These are phyloP conservation scores for Halocynthia roretzi DNA, from an alignment of 23 tunicate genomes.

Conservation along the genomic window DNA sequence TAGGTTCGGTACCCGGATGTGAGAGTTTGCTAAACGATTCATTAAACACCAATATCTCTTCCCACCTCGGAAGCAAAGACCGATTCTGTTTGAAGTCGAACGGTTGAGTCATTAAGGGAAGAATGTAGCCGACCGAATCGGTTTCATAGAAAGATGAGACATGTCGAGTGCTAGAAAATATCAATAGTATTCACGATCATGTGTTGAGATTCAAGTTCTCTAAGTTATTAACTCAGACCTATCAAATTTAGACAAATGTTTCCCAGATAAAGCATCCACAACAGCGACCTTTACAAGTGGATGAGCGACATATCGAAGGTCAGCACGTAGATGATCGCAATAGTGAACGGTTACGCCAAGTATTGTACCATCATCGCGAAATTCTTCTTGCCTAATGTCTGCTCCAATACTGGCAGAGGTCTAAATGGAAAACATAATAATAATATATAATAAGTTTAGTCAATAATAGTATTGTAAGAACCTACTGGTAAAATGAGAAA, in stretches of 20 bases:
- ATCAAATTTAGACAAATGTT: conserved; percentile 38
- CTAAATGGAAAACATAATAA: no score
- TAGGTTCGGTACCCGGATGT: not conserved
- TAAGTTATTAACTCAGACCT: conserved; percentile 31
- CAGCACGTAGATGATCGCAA: conserved; percentile 73
- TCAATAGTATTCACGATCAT: not conserved
- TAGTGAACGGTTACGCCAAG: conserved; percentile 67
- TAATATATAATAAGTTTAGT: no score
- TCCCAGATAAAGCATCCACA: conserved; percentile 65
- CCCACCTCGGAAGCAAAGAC: conserved; percentile 86
- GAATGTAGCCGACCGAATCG: conserved; percentile 45
- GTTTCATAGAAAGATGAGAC: conserved; percentile 85
- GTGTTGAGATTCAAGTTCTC: not conserved
- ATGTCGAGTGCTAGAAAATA: conserved; percentile 45
- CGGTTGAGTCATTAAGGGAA: conserved; percentile 90
- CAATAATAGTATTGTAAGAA: no score
- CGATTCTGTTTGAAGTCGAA: conserved; percentile 67
- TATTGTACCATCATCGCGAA: conserved; percentile 48
- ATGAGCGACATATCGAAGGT: conserved; percentile 62
- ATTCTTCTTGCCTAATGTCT: not conserved
- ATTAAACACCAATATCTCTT: conserved; percentile 76
- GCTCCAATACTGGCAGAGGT: no score
- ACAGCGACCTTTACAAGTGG: conserved; percentile 83
- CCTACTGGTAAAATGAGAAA: no score
- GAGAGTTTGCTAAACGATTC: conserved; percentile 46